phyloP scores from a whole-genome alignment of 1,140 invertebrate genomes.

The Sycophaga agraensis region DNA sequence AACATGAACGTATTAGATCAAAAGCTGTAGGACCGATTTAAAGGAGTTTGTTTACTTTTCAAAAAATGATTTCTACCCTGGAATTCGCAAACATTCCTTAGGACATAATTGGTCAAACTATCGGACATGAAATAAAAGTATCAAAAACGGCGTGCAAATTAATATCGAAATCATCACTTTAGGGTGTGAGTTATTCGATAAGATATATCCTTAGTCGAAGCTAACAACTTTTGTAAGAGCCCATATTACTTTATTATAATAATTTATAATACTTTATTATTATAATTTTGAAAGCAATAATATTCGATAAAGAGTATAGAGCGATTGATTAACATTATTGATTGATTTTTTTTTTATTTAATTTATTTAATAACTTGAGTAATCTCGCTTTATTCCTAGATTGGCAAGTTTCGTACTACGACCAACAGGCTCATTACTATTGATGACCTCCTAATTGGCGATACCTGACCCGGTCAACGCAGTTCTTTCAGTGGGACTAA shows the following conservation, averaged over 20 bases:
- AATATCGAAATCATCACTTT: not conserved
- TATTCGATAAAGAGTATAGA: not conserved
- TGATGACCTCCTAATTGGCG: too few relatives aligned
- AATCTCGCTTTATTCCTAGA: slow-evolving; percentile 18
- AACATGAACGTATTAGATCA: not conserved
- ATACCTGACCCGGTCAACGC: too few relatives aligned
- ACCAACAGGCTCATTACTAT: too few relatives aligned
- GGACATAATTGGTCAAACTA: slow-evolving; percentile 17
- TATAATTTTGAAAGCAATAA: slow-evolving; percentile 7
- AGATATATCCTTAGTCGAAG: slow-evolving; percentile 17
- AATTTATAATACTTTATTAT: not conserved
- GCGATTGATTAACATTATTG: too few relatives aligned
- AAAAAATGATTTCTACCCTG: slow-evolving; percentile 4
- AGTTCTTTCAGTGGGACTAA: too few relatives aligned
- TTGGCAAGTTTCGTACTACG: slow-evolving; percentile 6
- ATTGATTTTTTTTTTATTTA: not conserved
- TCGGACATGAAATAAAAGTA: slow-evolving; percentile 10
- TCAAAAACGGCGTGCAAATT: not conserved
- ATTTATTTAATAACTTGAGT: not conserved
- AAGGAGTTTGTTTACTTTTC: not conserved
- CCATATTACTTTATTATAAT: not conserved
- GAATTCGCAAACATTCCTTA: not conserved
- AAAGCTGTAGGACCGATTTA: not conserved
- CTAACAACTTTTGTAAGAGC: slow-evolving; percentile 1
- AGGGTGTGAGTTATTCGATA: slow-evolving; percentile 1